phyloP scores from a whole-genome alignment of 2,113 vertebrate genomes.

The Gnathonemus echidnorhynchus region DNA sequence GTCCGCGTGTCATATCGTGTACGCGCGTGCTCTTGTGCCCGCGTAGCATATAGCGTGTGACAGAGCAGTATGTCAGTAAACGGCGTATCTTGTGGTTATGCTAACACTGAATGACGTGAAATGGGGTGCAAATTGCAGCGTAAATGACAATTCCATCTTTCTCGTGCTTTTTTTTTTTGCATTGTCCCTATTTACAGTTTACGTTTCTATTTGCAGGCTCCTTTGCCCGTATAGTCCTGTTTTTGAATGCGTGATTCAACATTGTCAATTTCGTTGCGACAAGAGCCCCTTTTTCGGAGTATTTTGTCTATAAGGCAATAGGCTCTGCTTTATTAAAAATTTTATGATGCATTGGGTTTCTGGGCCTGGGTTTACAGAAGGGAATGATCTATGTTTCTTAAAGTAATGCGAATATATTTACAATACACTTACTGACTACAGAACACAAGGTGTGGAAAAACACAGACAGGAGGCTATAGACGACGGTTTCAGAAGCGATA shows the following conservation, averaged over 20 bases:
- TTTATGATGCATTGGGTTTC: not conserved
- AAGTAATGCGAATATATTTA: not conserved
- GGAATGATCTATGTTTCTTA: not conserved
- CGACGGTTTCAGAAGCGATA: not conserved
- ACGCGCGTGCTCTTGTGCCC: not conserved
- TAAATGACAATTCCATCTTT: constrained; percentile 14
- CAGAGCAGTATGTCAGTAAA: not conserved
- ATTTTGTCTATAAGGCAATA: not conserved
- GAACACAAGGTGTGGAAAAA: not conserved
- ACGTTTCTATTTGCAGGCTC: not conserved
- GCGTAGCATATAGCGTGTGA: constrained; percentile 11
- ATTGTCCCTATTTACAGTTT: not conserved
- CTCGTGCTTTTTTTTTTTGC: not conserved
- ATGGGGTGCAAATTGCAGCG: not conserved
- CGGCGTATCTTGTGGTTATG: not conserved
- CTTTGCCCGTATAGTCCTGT: not conserved
- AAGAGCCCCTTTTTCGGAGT: no score
- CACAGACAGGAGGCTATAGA: not conserved
- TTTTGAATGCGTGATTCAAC: not conserved
- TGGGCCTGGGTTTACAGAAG: not conserved
- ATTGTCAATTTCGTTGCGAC: constrained; percentile 2
- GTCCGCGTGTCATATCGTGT: not conserved
- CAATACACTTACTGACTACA: not conserved
- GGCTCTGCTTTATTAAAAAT: not conserved
- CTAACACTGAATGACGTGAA: constrained; percentile 12